A percentile compares a stretch with the other conserved stretches of the same genome.
phyloP scores from a whole-genome alignment of 2,888 invertebrate species.

The Psylliodes chrysocephalus region DNA sequence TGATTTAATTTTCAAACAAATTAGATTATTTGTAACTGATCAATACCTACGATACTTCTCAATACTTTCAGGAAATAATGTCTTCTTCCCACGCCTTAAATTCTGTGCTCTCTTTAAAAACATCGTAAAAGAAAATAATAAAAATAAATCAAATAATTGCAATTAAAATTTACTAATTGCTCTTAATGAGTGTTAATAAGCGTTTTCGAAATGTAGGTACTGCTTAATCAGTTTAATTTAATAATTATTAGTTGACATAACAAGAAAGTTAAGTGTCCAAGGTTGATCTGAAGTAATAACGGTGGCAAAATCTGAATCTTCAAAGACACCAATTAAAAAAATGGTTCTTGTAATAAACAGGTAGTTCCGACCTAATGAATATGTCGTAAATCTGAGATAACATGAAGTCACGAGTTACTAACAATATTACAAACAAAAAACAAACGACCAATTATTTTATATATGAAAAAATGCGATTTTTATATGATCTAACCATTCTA shows the following conservation, averaged over 20 bases:
- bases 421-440: background rate
- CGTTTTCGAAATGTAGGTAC: background rate
- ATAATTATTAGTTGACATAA: background rate
- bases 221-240: background rate
- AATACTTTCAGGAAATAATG: too few relatives aligned
- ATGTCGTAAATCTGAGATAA: constrained; percentile 9
- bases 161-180: background rate
- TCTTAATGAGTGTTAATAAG: background rate
- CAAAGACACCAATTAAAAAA: constrained; percentile 12
- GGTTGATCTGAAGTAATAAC: constrained; percentile 14
- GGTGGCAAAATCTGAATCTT: constrained; percentile 12
- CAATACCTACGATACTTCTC: too few relatives aligned
- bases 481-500: too few relatives aligned
- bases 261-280: constrained; percentile 14
- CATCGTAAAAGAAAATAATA: background rate
- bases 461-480: too few relatives aligned
- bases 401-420: background rate
- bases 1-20: too few relatives aligned
- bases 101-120: background rate
- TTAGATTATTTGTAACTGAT: too few relatives aligned
- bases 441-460: too few relatives aligned
- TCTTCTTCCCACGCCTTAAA: too few relatives aligned
- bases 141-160: background rate
- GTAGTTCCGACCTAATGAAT: constrained; percentile 17
- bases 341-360: background rate